phyloP scores from a whole-genome alignment of 2,888 invertebrate genomes.

The Drosophila leonis region DNA sequence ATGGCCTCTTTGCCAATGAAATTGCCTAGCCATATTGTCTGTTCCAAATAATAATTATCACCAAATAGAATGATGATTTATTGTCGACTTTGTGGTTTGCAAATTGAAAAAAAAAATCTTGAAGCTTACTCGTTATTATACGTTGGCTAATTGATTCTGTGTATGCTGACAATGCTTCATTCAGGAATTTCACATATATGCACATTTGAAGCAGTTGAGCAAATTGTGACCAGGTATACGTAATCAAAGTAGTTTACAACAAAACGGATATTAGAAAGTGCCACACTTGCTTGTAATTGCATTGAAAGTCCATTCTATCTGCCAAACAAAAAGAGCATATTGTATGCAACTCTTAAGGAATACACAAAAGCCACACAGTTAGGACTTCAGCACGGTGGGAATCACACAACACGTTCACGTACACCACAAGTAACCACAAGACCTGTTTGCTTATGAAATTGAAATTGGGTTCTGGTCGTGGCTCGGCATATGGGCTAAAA shows the following conservation, averaged over 20 bases:
- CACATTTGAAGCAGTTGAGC: neutral
- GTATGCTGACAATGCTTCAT: neutral
- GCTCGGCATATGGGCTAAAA: constrained; percentile 2
- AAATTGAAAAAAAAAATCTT: neutral
- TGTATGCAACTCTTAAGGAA: constrained; percentile 28
- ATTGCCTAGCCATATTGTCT: neutral
- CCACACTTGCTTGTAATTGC: constrained; percentile 38
- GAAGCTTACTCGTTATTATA: neutral
- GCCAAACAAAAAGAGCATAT: constrained; percentile 7
- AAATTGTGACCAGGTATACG: constrained; percentile 52
- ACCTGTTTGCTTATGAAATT: constrained; percentile 38
- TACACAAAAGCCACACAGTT: constrained; percentile 30
- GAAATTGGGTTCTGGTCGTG: constrained; percentile 28
- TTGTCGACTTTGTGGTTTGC: neutral
- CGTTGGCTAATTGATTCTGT: neutral
- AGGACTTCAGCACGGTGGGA: neutral
- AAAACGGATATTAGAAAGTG: constrained; percentile 44
- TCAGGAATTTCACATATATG: neutral
- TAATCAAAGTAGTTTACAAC: constrained; percentile 34
- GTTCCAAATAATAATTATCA: neutral
- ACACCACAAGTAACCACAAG: constrained; percentile 27
- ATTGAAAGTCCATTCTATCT: constrained; percentile 30
- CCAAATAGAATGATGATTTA: neutral
- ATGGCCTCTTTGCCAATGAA: neutral
- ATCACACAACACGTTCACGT: constrained; percentile 11